Conservation (phyloP, 2,888 invertebrate species). For the Troglohyphantes excavatus region DNA sequence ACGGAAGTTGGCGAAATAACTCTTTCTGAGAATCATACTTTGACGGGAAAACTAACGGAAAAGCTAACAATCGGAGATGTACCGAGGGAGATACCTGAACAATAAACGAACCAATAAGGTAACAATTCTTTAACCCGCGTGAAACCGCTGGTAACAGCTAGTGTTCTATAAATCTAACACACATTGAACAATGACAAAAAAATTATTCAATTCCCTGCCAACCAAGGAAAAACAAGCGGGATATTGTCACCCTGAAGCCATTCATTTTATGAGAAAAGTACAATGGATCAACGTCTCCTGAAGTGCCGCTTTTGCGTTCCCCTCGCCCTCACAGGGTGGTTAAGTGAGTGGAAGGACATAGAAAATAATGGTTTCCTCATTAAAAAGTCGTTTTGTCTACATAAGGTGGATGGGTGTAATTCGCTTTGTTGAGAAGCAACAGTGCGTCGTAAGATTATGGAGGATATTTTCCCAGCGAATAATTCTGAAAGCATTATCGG, state of each 20-base stretch:
- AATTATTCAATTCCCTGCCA: neutral
- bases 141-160: no score
- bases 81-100: no score
- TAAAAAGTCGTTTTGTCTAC: constrained; percentile 46
- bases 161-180: no score
- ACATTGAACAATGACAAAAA: no score
- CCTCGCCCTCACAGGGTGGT: constrained; percentile 13
- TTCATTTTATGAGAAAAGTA: neutral
- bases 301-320: constrained; percentile 59
- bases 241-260: neutral
- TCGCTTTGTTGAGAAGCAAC: neutral
- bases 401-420: constrained; percentile 1
- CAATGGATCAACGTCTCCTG: constrained; percentile 9
- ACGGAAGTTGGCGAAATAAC: no score
- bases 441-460: constrained; percentile 25
- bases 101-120: no score
- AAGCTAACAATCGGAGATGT: no score
- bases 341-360: constrained; percentile 39
- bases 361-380: constrained; percentile 62
- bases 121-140: no score
- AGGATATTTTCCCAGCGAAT: neutral
- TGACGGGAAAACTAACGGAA: no score
- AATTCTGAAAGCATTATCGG: neutral
- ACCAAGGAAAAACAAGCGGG: neutral
- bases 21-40: no score